phyloP scores from a whole-genome alignment of 2,888 invertebrate species.

The Teleiodes luculella region DNA sequence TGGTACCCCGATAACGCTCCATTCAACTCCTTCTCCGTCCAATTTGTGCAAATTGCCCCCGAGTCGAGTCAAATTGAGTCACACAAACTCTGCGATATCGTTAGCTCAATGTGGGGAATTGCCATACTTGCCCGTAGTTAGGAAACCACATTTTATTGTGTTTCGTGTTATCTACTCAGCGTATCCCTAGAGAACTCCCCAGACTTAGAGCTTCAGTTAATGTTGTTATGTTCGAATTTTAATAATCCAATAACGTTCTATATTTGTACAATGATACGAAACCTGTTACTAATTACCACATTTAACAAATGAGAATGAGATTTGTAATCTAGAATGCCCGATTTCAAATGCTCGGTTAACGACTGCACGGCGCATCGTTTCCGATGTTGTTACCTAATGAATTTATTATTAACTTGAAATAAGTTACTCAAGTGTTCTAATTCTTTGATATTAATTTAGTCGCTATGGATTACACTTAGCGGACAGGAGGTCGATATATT shows the following conservation, averaged over 20 bases:
- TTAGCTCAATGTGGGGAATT: slow-evolving; percentile 40
- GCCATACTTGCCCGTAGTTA: slow-evolving; percentile 27
- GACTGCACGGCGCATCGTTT: background rate
- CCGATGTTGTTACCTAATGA: background rate
- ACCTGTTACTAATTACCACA: background rate
- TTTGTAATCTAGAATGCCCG: too few relatives aligned
- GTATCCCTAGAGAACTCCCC: background rate
- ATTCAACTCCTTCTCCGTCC: slow-evolving; percentile 43
- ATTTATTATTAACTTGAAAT: background rate
- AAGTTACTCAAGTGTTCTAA: too few relatives aligned
- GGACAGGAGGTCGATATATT: too few relatives aligned
- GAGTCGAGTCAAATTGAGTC: slow-evolving; percentile 50
- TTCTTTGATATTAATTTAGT: too few relatives aligned
- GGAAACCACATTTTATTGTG: slow-evolving; percentile 22
- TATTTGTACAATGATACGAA: too few relatives aligned
- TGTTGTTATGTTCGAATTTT: background rate
- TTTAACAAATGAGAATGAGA: too few relatives aligned
- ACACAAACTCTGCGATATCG: slow-evolving; percentile 50
- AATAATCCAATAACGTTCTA: too few relatives aligned
- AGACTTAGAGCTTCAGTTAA: background rate
- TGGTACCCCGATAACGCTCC: slow-evolving; percentile 40
- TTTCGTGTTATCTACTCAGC: slow-evolving; percentile 13
- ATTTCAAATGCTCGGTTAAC: background rate
- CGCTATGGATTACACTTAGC: too few relatives aligned
- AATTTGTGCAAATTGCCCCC: slow-evolving; percentile 60